Conservation (phyloP, 2,113 vertebrate genomes). For the Ondatra zibethicus region DNA sequence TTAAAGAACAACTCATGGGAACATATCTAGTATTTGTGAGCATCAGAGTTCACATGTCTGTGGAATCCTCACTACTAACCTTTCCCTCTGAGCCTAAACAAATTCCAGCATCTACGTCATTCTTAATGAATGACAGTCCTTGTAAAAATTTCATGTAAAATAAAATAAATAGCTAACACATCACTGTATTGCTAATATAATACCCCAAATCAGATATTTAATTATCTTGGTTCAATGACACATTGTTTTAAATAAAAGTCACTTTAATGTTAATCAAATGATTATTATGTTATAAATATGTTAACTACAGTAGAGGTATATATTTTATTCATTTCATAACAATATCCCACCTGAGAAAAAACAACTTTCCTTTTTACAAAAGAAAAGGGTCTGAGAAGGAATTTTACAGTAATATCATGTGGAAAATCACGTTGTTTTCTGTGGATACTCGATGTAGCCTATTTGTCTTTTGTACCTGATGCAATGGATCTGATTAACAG, state of each 20-base stretch:
- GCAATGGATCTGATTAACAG: fast-evolving
- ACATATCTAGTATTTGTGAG: background rate
- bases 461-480: background rate
- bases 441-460: background rate
- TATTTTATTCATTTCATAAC: background rate
- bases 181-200: background rate
- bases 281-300: background rate
- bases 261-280: background rate
- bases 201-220: background rate
- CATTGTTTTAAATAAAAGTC: background rate
- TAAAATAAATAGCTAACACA: background rate
- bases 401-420: background rate
- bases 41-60: background rate
- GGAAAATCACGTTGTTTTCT: background rate
- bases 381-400: background rate
- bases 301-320: background rate
- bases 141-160: background rate
- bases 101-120: background rate
- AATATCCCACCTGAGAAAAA: background rate
- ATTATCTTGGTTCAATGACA: background rate
- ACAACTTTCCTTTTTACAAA: background rate
- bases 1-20: background rate
- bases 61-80: background rate
- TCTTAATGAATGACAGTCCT: background rate
- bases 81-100: background rate